Percentiles rank a stretch among this genome's conserved stretches.
Conservation (phyloP, 2,888 invertebrate genomes). For the Archips xylosteana region DNA sequence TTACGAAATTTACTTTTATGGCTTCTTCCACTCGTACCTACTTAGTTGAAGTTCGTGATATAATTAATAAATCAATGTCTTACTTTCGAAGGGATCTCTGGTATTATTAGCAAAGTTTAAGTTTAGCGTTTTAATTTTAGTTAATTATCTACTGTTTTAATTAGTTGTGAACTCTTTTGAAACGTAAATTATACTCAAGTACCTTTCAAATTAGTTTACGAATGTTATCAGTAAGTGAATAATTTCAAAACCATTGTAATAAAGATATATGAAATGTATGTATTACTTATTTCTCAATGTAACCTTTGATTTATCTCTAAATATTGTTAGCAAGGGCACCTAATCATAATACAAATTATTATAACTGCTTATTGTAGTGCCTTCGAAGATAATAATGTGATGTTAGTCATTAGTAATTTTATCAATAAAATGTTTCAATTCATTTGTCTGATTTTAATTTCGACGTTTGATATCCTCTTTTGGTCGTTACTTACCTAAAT, state of each 20-base stretch:
- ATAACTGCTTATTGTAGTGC: conserved; percentile 64
- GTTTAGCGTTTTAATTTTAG: background rate
- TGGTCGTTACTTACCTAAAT: conserved; percentile 50
- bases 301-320: conserved; percentile 45
- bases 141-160: conserved; percentile 6
- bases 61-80: background rate
- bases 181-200: background rate
- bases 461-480: conserved; percentile 42
- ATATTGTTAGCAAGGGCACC: conserved; percentile 61
- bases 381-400: conserved; percentile 73
- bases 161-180: conserved; percentile 21
- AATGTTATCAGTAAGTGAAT: conserved; percentile 7
- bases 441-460: conserved; percentile 24
- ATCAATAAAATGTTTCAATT: conserved; percentile 55
- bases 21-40: conserved; percentile 19
- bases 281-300: conserved; percentile 42
- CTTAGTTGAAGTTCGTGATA: conserved; percentile 14
- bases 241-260: conserved; percentile 14
- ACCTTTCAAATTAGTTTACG: conserved; percentile 30
- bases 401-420: conserved; percentile 63
- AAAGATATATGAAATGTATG: conserved; percentile 25
- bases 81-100: background rate
- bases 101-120: background rate
- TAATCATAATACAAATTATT: conserved; percentile 59
- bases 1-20: background rate